These are phyloP conservation scores for Eunapius fragilis DNA, from an alignment of 37 sponge, comb jelly and placozoan genomes.

Conservation along the genomic window DNA sequence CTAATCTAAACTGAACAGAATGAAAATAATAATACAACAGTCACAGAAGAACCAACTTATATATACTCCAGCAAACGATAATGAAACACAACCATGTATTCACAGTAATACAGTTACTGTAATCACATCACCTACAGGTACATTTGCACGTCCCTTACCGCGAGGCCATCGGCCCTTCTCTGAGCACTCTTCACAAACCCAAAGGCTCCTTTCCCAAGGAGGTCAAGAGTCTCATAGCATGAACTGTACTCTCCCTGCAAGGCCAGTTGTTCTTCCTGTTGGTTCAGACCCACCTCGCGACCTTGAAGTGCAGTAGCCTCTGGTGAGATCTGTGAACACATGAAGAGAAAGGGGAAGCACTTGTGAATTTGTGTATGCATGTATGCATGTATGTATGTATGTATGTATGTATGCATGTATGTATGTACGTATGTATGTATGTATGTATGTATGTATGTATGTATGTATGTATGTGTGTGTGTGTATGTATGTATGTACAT, in stretches of 20 bases:
- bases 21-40: too few relatives aligned
- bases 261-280: slow-evolving; percentile 45
- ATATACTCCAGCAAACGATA: too few relatives aligned
- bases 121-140: neutral
- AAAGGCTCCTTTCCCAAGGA: slow-evolving; percentile 92
- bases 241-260: slow-evolving; percentile 69
- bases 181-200: slow-evolving; percentile 85
- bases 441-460: neutral
- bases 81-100: too few relatives aligned
- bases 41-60: too few relatives aligned
- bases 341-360: neutral
- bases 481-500: too few relatives aligned
- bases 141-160: slow-evolving; percentile 15
- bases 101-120: neutral
- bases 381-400: neutral
- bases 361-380: neutral
- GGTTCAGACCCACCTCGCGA: neutral
- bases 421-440: slow-evolving; percentile 14
- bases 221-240: slow-evolving; percentile 62
- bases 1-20: too few relatives aligned
- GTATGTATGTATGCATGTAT: neutral
- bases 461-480: too few relatives aligned
- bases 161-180: slow-evolving; percentile 23
- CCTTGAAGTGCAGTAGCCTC: neutral
- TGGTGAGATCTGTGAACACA: neutral